These are phyloP conservation scores for Melinopterus prodromus DNA, from an alignment of 2,888 invertebrate species.

Conservation along the genomic window DNA sequence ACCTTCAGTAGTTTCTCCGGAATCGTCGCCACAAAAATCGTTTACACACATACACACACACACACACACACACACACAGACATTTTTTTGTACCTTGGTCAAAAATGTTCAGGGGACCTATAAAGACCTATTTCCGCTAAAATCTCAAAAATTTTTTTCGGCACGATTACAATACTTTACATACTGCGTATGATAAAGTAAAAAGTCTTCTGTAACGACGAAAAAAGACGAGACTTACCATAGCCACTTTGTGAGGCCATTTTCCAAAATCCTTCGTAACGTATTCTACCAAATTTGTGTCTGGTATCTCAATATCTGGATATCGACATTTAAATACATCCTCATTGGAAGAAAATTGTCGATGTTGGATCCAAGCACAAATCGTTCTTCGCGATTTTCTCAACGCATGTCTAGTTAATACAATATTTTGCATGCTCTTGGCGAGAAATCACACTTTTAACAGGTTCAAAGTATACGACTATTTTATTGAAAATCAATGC, in stretches of 20 bases:
- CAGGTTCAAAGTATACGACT: not conserved
- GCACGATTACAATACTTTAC: too few relatives aligned
- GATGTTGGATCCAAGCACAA: not conserved
- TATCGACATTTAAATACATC: not conserved
- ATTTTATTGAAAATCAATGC: not conserved
- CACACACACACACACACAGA: too few relatives aligned
- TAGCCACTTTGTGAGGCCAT: constrained; percentile 61
- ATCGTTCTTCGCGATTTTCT: not conserved
- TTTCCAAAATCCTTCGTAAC: constrained; percentile 64
- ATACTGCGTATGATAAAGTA: too few relatives aligned
- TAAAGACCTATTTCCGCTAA: too few relatives aligned
- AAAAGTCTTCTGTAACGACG: too few relatives aligned
- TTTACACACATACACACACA: too few relatives aligned
- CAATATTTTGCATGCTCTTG: not conserved
- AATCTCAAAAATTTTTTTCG: too few relatives aligned
- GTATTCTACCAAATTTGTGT: constrained; percentile 64
- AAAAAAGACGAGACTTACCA: constrained; percentile 44
- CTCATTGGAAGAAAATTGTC: not conserved
- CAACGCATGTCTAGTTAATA: not conserved
- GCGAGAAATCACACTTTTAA: not conserved
- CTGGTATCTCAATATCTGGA: constrained; percentile 63
- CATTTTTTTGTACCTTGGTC: too few relatives aligned
- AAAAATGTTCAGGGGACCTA: too few relatives aligned
- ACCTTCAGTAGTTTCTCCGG: too few relatives aligned
- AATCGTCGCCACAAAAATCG: too few relatives aligned